A percentile compares a stretch with the other conserved stretches of the same genome.
Evolutionary conservation across 1,140 invertebrate species (phyloP).

Genomic region (Helicoverpa armigera): DNA sequence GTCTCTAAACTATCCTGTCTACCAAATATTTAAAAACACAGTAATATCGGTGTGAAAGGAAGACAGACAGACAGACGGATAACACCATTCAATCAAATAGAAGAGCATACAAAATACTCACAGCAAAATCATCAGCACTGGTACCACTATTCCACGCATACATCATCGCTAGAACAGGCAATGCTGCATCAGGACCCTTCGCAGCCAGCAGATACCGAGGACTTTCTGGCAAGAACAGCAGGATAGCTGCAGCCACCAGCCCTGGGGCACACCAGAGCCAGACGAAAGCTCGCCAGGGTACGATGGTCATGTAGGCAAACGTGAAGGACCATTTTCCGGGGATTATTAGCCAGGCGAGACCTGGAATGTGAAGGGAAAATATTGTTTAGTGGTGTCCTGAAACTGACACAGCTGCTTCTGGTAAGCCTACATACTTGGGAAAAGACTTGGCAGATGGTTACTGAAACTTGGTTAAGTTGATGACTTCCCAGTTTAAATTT

Average conservation of each 20-base stretch:
- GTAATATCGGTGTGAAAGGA: too few species aligned
- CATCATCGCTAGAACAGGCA: slow-evolving; percentile 88
- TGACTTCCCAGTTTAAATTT: too few species aligned
- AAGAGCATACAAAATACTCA: slow-evolving; percentile 11
- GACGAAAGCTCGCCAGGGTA: slow-evolving; percentile 89
- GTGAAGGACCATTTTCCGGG: slow-evolving; percentile 85
- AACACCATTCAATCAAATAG: too few species aligned
- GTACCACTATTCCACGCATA: slow-evolving; percentile 82
- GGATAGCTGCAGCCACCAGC: slow-evolving; percentile 84
- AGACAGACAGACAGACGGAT: too few species aligned
- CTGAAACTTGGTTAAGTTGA: too few species aligned
- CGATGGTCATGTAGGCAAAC: slow-evolving; percentile 77
- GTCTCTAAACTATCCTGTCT: too few species aligned
- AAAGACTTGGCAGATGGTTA: too few species aligned
- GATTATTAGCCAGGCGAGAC: slow-evolving; percentile 89
- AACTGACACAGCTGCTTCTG: not conserved
- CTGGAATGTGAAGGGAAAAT: slow-evolving; percentile 67
- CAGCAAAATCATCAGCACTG: slow-evolving; percentile 32
- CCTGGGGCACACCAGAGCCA: slow-evolving; percentile 87
- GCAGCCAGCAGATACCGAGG: slow-evolving; percentile 91
- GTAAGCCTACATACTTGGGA: too few species aligned
- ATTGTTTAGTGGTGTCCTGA: too few species aligned
- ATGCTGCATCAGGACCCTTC: slow-evolving; percentile 87
- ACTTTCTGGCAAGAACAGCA: slow-evolving; percentile 90
- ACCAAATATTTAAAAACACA: too few species aligned